These are phyloP conservation scores for Salpingus planirostris DNA, from an alignment of 2,888 invertebrate genomes.

Conservation along the genomic window DNA sequence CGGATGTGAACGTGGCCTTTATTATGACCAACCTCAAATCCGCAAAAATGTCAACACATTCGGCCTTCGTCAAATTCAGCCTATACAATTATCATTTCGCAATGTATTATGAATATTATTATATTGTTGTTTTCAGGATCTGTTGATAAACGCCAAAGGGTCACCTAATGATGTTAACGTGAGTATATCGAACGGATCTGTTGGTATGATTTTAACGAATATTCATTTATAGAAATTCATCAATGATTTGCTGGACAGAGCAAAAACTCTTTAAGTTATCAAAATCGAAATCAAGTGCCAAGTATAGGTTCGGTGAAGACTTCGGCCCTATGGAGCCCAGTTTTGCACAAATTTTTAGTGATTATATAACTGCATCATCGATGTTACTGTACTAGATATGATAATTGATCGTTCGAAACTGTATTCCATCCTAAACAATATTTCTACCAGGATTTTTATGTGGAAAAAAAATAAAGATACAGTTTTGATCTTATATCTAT, in stretches of 20 bases:
- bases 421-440: slow-evolving; percentile 3
- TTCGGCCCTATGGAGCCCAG: slow-evolving; percentile 30
- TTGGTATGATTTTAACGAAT: slow-evolving; percentile 5
- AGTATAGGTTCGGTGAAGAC: slow-evolving; percentile 25
- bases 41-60: background rate
- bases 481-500: too few species aligned
- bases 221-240: slow-evolving; percentile 72
- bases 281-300: slow-evolving; percentile 37
- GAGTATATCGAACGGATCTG: slow-evolving; percentile 38
- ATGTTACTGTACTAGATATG: too few species aligned
- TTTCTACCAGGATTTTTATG: too few species aligned
- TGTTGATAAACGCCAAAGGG: slow-evolving; percentile 76
- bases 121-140: slow-evolving; percentile 55
- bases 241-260: slow-evolving; percentile 79
- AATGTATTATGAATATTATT: too few species aligned
- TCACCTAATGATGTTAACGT: slow-evolving; percentile 81
- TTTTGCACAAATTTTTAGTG: slow-evolving; percentile 31
- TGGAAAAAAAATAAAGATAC: too few species aligned
- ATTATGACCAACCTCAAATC: too few species aligned
- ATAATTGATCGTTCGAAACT: slow-evolving; percentile 20
- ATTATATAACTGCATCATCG: slow-evolving; percentile 21
- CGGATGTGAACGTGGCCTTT: too few species aligned
- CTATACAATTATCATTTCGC: too few species aligned
- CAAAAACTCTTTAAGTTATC: slow-evolving; percentile 73
- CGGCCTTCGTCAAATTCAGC: slow-evolving; percentile 2